A percentile compares a stretch with the other conserved stretches of the same genome.
These are phyloP conservation scores for Capreolus pygargus DNA, from an alignment of 2,113 vertebrate species.

Conservation along the genomic window DNA sequence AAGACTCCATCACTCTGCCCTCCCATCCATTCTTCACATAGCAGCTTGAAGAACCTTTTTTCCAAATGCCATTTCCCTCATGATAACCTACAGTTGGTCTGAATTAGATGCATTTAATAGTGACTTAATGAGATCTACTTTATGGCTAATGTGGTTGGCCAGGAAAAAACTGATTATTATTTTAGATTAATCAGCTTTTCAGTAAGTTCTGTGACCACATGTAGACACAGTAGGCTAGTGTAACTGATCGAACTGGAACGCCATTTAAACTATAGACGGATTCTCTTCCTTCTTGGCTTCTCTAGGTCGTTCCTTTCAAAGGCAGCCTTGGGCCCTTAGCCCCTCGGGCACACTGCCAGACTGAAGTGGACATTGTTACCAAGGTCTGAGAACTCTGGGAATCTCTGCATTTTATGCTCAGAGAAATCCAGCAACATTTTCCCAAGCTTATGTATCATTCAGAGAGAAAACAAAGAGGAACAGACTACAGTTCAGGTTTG, in stretches of 20 bases:
- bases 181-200: slow-evolving; percentile 39
- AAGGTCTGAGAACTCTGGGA: slow-evolving; percentile 28
- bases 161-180: slow-evolving; percentile 14
- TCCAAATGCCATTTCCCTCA: background rate
- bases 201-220: slow-evolving; percentile 37
- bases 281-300: background rate
- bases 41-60: background rate
- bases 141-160: slow-evolving; percentile 18
- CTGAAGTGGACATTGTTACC: slow-evolving; percentile 27
- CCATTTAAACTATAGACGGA: slow-evolving; percentile 13
- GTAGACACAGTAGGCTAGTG: slow-evolving; percentile 6
- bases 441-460: slow-evolving; percentile 57
- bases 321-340: background rate
- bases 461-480: slow-evolving; percentile 27
- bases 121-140: slow-evolving; percentile 48
- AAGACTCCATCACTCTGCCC: background rate
- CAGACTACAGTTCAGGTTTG: background rate
- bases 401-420: slow-evolving; percentile 42
- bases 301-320: slow-evolving; percentile 50
- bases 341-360: background rate
- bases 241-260: slow-evolving; percentile 17
- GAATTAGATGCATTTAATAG: slow-evolving; percentile 23
- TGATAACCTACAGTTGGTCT: background rate
- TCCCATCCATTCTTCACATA: background rate
- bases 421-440: slow-evolving; percentile 48